phyloP scores from a whole-genome alignment of 2,797 vertebrate genomes.

The Falco berigora region DNA sequence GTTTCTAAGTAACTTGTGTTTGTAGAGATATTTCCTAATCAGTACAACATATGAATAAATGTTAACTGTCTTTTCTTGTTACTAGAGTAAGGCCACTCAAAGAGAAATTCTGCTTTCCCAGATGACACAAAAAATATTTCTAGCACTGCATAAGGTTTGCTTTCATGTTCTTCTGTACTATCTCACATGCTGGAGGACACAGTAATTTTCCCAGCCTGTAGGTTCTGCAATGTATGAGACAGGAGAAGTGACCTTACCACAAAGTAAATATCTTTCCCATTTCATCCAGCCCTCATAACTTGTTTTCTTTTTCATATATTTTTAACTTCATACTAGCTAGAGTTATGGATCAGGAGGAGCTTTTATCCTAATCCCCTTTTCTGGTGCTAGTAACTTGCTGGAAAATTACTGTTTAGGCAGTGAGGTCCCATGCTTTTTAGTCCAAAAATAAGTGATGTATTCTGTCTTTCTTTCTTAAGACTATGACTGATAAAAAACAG shows the following conservation, averaged over 20 bases:
- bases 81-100: slow-evolving; percentile 72
- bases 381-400: background rate
- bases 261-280: background rate
- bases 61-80: slow-evolving; percentile 80
- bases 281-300: background rate
- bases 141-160: background rate
- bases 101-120: slow-evolving; percentile 25
- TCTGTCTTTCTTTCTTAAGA: background rate
- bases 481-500: background rate
- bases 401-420: background rate
- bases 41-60: slow-evolving; percentile 77
- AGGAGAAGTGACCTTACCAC: background rate
- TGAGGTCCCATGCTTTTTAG: background rate
- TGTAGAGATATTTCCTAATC: slow-evolving; percentile 76
- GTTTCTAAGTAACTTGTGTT: slow-evolving; percentile 81
- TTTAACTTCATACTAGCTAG: background rate
- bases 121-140: background rate
- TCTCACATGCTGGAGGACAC: background rate
- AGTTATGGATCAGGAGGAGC: background rate
- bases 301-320: background rate
- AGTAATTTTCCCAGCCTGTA: background rate
- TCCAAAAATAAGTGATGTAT: background rate
- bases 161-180: background rate
- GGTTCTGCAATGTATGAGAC: background rate
- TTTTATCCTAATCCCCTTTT: background rate